Base-by-base conservation (phyloP, 2,888 invertebrate genomes). In the Arge pagana region DNA sequence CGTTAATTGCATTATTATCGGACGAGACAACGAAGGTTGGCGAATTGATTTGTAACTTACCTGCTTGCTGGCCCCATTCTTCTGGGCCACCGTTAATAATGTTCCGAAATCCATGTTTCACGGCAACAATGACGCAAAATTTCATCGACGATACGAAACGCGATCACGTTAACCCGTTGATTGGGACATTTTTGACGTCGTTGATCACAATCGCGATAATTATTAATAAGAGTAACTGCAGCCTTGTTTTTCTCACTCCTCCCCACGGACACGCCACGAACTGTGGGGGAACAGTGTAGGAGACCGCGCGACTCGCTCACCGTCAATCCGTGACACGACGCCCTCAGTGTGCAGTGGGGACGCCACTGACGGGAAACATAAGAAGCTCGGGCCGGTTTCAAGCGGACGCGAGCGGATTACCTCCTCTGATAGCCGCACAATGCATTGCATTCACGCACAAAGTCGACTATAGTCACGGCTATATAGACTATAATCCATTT, bases 91-190 rank as follows among this genome's bases (percentile, higher is more conserved):
- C 63, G 82, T 81, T 54, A 87, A 65, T 43, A 87, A 63, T 8
- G 81, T 77, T 37, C 82, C 82, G 64, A 86, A 87, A 80, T 86
- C 85, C 86, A 86, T 76, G 59, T 65, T 80, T 35, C 13, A 19
- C 36, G 10, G 10, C 11, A 16, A 11, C 15, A 24, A 37, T 11
- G 6, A 6, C 5, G 6, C 10, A 18, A 7, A n/a, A 13, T 37
- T 1, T 11, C 23, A 16, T 11, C 21, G 23, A 4, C 15, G 11
- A 21, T n/a, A 7, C n/a, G 2, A n/a, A 21, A 18, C 5, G 18
- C 30, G 30, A 30, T 4, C 18, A 8, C 28, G 7, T 1, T 26
- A 4, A 3, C 21, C 15, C 26, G 30, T 18, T 42, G 21, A 19
- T 42, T 19, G 30, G 15, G 8, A 42, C 42, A 42, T 42, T 42